Percentiles rank a stretch among this genome's conserved stretches.
phyloP scores from a whole-genome alignment of 2,888 invertebrate species.

The Brenthis ino region DNA sequence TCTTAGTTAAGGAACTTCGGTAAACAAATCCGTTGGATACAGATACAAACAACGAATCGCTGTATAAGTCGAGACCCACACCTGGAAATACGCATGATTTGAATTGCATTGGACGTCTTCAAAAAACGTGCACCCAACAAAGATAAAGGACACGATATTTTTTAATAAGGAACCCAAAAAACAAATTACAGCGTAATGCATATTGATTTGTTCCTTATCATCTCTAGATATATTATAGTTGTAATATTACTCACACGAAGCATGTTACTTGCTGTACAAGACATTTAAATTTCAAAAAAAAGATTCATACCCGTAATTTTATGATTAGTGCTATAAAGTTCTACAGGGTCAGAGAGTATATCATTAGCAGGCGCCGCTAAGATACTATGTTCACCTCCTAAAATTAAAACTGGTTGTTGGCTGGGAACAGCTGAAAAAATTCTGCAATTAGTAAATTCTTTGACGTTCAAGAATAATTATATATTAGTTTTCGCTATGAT shows the following conservation, averaged over 20 bases:
- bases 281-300: background rate
- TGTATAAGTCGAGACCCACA: slow-evolving; percentile 88
- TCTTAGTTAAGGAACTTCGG: slow-evolving; percentile 75
- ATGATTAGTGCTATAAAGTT: slow-evolving; percentile 83
- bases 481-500: too few species aligned
- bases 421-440: slow-evolving; percentile 83
- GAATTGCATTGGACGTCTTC: background rate
- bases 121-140: background rate
- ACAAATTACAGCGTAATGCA: background rate
- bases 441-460: background rate
- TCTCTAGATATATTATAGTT: background rate
- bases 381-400: slow-evolving; percentile 86
- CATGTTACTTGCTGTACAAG: too few species aligned
- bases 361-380: slow-evolving; percentile 85
- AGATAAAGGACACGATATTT: too few species aligned
- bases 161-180: background rate
- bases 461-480: too few species aligned
- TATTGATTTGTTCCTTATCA: background rate
- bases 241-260: background rate
- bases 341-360: slow-evolving; percentile 85
- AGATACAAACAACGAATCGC: slow-evolving; percentile 88
- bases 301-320: slow-evolving; percentile 66
- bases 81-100: slow-evolving; percentile 72
- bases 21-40: slow-evolving; percentile 87
- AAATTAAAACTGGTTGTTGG: slow-evolving; percentile 86